phyloP scores from a whole-genome alignment of 1,140 invertebrate genomes.

The Saccostrea cuccullata region DNA sequence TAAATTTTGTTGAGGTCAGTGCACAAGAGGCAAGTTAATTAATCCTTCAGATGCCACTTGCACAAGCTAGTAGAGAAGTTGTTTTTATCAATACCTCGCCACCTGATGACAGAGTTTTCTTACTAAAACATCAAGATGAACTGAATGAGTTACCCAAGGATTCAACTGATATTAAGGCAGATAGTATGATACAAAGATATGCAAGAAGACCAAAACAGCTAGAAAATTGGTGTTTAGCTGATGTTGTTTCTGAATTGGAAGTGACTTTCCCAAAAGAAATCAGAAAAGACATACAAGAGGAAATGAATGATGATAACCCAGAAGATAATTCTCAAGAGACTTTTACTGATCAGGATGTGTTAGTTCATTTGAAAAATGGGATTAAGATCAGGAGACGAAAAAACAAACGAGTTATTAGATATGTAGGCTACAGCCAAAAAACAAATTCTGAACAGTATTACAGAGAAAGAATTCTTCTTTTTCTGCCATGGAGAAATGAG shows the following conservation, averaged over 20 bases:
- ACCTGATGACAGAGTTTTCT: slow-evolving; percentile 38
- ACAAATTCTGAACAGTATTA: slow-evolving; percentile 44
- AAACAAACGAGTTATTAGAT: slow-evolving; percentile 40
- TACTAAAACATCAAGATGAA: slow-evolving; percentile 25
- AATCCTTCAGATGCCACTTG: slow-evolving; percentile 54
- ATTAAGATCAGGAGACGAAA: slow-evolving; percentile 42
- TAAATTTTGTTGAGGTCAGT: slow-evolving; percentile 45
- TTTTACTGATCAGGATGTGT: neutral
- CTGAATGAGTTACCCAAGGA: slow-evolving; percentile 20
- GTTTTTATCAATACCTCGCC: slow-evolving; percentile 59
- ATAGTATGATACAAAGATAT: slow-evolving; percentile 40
- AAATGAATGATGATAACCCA: slow-evolving; percentile 19
- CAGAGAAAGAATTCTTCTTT: slow-evolving; percentile 43
- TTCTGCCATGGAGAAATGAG: slow-evolving; percentile 50
- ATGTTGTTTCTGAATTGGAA: slow-evolving; percentile 32
- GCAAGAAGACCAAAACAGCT: slow-evolving; percentile 37
- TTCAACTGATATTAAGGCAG: slow-evolving; percentile 41
- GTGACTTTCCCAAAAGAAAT: slow-evolving; percentile 5
- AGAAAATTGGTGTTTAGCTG: slow-evolving; percentile 38
- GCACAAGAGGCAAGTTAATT: slow-evolving; percentile 54
- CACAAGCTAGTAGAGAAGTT: slow-evolving; percentile 42
- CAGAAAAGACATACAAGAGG: neutral
- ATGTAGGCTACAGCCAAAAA: slow-evolving; percentile 45
- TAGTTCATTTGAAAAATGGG: slow-evolving; percentile 47
- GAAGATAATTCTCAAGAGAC: neutral